Base-by-base conservation (phyloP, 2,888 invertebrate species). In the Sericinus montela region DNA sequence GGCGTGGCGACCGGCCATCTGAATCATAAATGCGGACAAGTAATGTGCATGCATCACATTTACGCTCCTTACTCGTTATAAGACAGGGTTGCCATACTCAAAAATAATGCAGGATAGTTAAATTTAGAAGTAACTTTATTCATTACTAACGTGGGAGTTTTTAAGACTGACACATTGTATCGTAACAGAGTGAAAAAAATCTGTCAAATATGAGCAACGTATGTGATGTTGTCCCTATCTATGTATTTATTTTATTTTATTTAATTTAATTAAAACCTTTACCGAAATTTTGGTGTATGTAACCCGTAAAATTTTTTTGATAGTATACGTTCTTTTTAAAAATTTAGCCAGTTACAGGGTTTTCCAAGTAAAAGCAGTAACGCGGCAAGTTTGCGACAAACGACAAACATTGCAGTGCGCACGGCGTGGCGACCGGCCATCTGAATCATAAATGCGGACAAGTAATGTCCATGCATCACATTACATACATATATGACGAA, bases 331-430 rank as follows among this genome's bases (percentile, higher is more conserved):
- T 10, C n/a, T 9, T 29, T 10, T n/a, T n/a, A 3, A 9, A 9
- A 25, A 25, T 25, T 25, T 25, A 8, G 8, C 25, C 62, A 56
- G 41, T 45, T 64, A 65, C 67, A 35, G 11, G 19, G 42, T 67
- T 25, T 19, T 28, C 37, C 48, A 11, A 25, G 58, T 41, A 28
- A 45, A 65, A 48, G 65, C 53, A 58, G 60, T 65, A 67, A 68
- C 59, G 68, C 57, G 52, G 65, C 67, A 70, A 67, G 69, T 72
- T 72, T 62, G 61, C 62, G 54, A 60, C 62, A n/a, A n/a, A n/a
- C n/a, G n/a, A n/a, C n/a, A 64, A 56, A 56, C 54, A 54, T 63
- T 67, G 64, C 54, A 54, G 63, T 67, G 64, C 67, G 64, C 49
- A 57, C 55, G 42, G 34, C 36, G 32, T 28, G 14, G 9, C 11